Base-by-base conservation (phyloP, 2,113 vertebrate species). In the Seriola rivoliana region DNA sequence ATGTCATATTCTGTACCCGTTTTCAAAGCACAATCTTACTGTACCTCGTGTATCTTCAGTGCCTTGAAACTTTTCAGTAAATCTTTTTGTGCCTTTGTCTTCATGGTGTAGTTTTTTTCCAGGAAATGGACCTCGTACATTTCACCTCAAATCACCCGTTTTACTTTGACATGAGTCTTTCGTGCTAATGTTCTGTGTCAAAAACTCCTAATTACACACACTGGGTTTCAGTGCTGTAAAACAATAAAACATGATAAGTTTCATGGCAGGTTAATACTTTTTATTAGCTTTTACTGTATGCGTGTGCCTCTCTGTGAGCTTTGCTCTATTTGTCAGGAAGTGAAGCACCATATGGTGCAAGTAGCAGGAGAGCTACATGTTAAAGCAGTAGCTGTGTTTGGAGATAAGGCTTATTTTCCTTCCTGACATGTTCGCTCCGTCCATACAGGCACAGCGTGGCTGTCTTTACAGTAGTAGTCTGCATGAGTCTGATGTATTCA, bases 301-400 rank as follows among this genome's bases (percentile, higher is more conserved):
- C 23, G 25, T 38, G 4, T 21, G 36, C 16, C 50, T 5, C 58
- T 67, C 32, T 48, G 0, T 66, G 75, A 72, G 63, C 75, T 82
- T 85, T 72, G 54, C 46, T 23, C 42, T 59, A 48, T 62, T 25
- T 19, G 74, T 50, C 70, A 81, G 78, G 77, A 89, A 67, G 68
- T 0, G 13, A 40, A 44, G 75, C 25, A 50, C 65, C 78, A 69
- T 44, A 46, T 80, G 71, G 68, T 44, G 48, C 64, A 25, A 16
- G 46, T 9, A 58, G 23, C 58, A 36, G 19, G 8, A 32, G 48
- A 54, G 71, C 65, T 50, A 6, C 69, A 29, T 29, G 58, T 81
- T 38, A 14, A 2, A 55, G 75, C 46, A 63, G 71, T 3, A 55
- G 71, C 80, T 78, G 76, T 48, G 62, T 36, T 59, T n/a, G 14